These are phyloP conservation scores for Myanophis thanlyinensis DNA, from an alignment of 2,113 vertebrate species.

Conservation along the genomic window DNA sequence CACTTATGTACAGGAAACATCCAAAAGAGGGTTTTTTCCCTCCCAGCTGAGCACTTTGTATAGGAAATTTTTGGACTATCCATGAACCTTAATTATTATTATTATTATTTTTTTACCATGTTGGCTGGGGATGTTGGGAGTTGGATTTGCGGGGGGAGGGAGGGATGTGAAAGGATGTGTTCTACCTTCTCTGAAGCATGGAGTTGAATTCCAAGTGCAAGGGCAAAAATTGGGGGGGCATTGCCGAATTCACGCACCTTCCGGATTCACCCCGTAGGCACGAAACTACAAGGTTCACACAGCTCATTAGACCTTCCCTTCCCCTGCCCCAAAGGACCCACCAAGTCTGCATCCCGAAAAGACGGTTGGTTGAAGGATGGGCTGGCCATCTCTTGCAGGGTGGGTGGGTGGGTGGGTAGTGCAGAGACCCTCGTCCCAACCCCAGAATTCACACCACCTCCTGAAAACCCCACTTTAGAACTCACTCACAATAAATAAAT, in stretches of 20 bases:
- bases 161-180: background rate
- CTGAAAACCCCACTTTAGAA: background rate
- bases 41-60: background rate
- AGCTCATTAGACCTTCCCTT: background rate
- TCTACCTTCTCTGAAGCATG: background rate
- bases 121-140: background rate
- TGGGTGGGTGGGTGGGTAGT: too few species aligned
- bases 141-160: background rate
- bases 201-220: background rate
- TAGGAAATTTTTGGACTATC: background rate
- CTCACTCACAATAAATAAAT: too few species aligned
- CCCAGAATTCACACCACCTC: background rate
- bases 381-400: background rate
- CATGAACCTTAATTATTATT: background rate
- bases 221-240: background rate
- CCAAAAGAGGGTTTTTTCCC: background rate
- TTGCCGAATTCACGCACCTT: background rate
- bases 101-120: background rate
- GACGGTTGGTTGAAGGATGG: background rate
- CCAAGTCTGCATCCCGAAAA: background rate
- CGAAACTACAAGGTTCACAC: background rate
- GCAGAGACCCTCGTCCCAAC: background rate
- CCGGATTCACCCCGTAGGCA: background rate
- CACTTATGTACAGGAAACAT: background rate
- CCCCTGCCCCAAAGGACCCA: fast-evolving